Evolutionary conservation across 1,140 invertebrate genomes (phyloP).

Genomic region (Saxidomus purpurata): DNA sequence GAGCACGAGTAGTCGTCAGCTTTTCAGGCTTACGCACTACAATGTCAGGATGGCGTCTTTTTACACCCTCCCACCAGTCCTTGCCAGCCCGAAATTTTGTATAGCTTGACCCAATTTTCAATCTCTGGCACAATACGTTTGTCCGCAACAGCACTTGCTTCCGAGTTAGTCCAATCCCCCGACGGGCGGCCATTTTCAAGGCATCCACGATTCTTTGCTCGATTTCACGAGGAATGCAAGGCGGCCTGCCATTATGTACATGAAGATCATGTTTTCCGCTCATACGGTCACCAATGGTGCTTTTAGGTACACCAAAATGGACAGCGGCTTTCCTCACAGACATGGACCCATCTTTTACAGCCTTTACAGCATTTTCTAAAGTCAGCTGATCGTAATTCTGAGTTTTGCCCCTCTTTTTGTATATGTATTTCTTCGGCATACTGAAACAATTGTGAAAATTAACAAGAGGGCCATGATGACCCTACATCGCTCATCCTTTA

Average conservation of each 20-base stretch:
- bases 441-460: slow-evolving; percentile 5
- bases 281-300: slow-evolving; percentile 60
- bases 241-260: slow-evolving; percentile 44
- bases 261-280: slow-evolving; percentile 20
- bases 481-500: too few species aligned
- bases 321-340: slow-evolving; percentile 45
- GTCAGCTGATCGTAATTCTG: background rate
- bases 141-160: slow-evolving; percentile 55
- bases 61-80: slow-evolving; percentile 66
- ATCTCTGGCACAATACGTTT: slow-evolving; percentile 37
- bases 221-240: slow-evolving; percentile 27
- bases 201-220: slow-evolving; percentile 60
- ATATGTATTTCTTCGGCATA: slow-evolving; percentile 46
- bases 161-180: slow-evolving; percentile 44
- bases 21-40: slow-evolving; percentile 69
- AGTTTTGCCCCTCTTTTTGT: slow-evolving; percentile 33
- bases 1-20: slow-evolving; percentile 18
- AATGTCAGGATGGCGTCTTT: slow-evolving; percentile 59
- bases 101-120: slow-evolving; percentile 47
- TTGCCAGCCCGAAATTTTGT: slow-evolving; percentile 58
- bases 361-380: slow-evolving; percentile 10
- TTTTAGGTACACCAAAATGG: slow-evolving; percentile 52
- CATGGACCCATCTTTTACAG: slow-evolving; percentile 37
- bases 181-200: slow-evolving; percentile 14
- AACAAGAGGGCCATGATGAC: too few species aligned